Percentiles rank a stretch among this genome's conserved stretches.
These are phyloP conservation scores for Thamnaconus septentrionalis DNA, from an alignment of 2,113 vertebrate genomes.

Conservation along the genomic window DNA sequence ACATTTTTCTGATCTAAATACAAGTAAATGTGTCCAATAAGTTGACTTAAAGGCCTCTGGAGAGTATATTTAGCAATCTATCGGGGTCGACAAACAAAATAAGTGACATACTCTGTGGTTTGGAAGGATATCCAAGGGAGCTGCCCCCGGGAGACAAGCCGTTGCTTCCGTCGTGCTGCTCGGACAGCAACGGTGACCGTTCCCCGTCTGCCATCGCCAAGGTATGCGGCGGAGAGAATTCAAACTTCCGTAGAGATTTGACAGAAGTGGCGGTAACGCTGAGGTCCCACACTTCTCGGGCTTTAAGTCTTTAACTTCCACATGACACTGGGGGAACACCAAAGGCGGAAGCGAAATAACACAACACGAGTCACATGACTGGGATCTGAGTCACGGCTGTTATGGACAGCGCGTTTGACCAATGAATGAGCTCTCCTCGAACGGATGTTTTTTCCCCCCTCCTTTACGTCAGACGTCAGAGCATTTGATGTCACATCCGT, in stretches of 20 bases:
- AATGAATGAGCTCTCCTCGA: slow-evolving; percentile 8
- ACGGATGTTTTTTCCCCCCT: neutral
- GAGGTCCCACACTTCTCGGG: neutral
- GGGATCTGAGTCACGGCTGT: slow-evolving; percentile 2
- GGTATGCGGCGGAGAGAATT: neutral
- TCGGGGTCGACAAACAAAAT: neutral
- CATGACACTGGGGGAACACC: slow-evolving; percentile 37
- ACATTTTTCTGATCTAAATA: too few species aligned
- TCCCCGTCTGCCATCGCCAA: slow-evolving; percentile 68
- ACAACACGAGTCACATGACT: slow-evolving; percentile 63
- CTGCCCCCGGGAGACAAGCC: slow-evolving; percentile 50
- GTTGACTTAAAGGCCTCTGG: too few species aligned
- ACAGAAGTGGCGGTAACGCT: neutral
- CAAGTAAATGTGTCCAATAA: too few species aligned
- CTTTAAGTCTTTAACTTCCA: slow-evolving; percentile 7
- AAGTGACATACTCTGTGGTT: slow-evolving; percentile 50
- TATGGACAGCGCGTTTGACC: slow-evolving; percentile 24
- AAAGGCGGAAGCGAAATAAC: slow-evolving; percentile 50
- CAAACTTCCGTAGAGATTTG: neutral
- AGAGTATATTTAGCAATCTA: too few species aligned
- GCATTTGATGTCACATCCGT: too few species aligned
- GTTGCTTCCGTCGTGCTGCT: slow-evolving; percentile 58
- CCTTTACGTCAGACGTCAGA: too few species aligned
- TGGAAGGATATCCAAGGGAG: slow-evolving; percentile 21
- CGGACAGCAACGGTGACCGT: slow-evolving; percentile 69